These are phyloP conservation scores for Papilio dardanus DNA, from an alignment of 1,140 invertebrate species.

Conservation along the genomic window DNA sequence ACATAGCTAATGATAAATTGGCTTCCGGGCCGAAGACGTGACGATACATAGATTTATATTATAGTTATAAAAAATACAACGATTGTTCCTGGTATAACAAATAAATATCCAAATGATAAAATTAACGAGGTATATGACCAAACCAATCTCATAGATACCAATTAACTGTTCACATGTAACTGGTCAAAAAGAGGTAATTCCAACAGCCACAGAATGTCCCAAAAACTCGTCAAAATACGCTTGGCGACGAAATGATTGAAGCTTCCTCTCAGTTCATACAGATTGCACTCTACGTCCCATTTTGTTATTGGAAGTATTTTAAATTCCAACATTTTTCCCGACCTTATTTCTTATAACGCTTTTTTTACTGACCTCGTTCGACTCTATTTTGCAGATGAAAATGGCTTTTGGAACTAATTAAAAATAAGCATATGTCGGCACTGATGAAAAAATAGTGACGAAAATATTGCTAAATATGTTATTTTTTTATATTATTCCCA, in stretches of 20 bases:
- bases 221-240: neutral
- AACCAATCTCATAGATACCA: too few relatives aligned
- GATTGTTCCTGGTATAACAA: too few relatives aligned
- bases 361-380: neutral
- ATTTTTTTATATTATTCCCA: too few relatives aligned
- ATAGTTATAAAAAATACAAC: too few relatives aligned
- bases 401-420: neutral
- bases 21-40: neutral
- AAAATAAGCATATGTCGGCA: neutral
- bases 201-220: neutral
- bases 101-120: too few relatives aligned
- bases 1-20: conserved; percentile 6
- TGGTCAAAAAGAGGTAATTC: neutral
- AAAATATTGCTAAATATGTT: too few relatives aligned
- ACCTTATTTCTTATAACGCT: neutral
- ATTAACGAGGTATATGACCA: too few relatives aligned
- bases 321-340: neutral
- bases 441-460: neutral
- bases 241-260: neutral
- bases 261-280: neutral
- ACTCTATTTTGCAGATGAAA: neutral
- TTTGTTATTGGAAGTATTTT: neutral
- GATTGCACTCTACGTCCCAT: neutral
- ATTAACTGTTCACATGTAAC: neutral
- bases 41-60: neutral